A percentile compares a stretch with the other conserved stretches of the same genome.
phyloP scores from a whole-genome alignment of 2,888 invertebrate species.

The Stratiomys singularior region DNA sequence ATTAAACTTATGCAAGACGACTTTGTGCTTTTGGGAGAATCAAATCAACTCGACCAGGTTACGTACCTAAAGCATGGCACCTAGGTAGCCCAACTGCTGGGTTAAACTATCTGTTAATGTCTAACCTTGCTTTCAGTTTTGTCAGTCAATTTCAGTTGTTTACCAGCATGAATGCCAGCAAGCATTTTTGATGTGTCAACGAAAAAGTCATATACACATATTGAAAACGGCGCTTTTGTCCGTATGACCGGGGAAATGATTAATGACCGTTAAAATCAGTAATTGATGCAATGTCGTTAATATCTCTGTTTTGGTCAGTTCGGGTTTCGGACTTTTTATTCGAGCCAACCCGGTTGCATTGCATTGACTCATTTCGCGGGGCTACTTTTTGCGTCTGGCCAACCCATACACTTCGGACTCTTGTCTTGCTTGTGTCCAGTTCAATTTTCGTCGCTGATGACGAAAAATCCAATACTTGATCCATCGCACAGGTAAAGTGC shows the following conservation, averaged over 20 bases:
- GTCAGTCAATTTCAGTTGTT: constrained; percentile 16
- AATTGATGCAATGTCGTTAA: constrained; percentile 32
- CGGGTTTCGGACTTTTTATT: not conserved
- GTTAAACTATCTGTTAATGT: no score
- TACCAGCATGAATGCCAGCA: constrained; percentile 20
- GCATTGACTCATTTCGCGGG: no score
- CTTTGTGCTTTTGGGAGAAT: no score
- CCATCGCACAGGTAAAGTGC: no score
- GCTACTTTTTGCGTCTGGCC: not conserved
- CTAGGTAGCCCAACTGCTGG: not conserved
- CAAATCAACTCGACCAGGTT: no score
- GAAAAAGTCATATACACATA: constrained; percentile 15
- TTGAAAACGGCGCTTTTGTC: constrained; percentile 21
- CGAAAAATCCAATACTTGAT: no score
- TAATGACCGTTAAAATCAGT: constrained; percentile 30
- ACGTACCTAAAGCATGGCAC: not conserved
- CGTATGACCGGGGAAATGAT: constrained; percentile 15
- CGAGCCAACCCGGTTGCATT: no score
- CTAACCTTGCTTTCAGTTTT: constrained; percentile 22
- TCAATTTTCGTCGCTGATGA: no score
- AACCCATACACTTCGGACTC: not conserved
- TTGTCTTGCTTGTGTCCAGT: not conserved
- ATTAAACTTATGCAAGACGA: no score
- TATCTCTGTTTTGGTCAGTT: not conserved
- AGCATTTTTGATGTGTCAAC: constrained; percentile 26